Evolutionary conservation across 92 coral and sea anemone genomes (phyloP), one percentile per base, ranked within the genome.

Genomic region (Zoanthus sociatus): DNA sequence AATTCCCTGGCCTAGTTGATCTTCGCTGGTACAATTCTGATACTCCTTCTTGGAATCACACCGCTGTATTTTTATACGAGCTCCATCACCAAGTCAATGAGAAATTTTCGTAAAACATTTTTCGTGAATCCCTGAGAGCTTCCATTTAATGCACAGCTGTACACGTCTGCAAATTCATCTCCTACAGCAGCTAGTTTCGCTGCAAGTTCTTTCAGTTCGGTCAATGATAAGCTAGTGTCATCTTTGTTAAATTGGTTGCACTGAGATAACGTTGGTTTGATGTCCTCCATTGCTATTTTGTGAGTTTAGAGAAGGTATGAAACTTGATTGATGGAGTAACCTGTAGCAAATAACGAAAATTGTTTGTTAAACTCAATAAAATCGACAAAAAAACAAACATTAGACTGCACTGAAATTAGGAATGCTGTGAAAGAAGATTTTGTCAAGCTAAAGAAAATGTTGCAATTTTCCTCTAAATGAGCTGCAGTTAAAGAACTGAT

Each of bases 171-270:
- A 7, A 63, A 9, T 63, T 63, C 69, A 63, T 63, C 69, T 5
- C 69, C 69, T 7, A n/a, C 26, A 63, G 32, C 69, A 63, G 69
- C 69, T 2, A 63, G 69, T 63, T 63, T 63, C 5, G 18, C 10
- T 17, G 69, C 69, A 17, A 63, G 69, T n/a, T 63, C 69, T 63
- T 63, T 63, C 30, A 63, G 69, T 63, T 63, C 69, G n/a, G 69
- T 20, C 69, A 63, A 63, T 63, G 69, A 63, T n/a, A 20, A 16
- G 69, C 12, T 20, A n/a, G 1, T 63, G 7, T 63, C 21, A 63
- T 63, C 9, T 2, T 63, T 20, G 21, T 17, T 5, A 63, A 17
- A 7, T n/a, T 17, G 26, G 7, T 20, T 17, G 9, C 10, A 16
- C 32, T 63, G 26, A 18, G 69, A 63, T n/a, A 5, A 63, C 0